Conservation (phyloP, 2,888 invertebrate genomes). For the Apamea crenata region DNA sequence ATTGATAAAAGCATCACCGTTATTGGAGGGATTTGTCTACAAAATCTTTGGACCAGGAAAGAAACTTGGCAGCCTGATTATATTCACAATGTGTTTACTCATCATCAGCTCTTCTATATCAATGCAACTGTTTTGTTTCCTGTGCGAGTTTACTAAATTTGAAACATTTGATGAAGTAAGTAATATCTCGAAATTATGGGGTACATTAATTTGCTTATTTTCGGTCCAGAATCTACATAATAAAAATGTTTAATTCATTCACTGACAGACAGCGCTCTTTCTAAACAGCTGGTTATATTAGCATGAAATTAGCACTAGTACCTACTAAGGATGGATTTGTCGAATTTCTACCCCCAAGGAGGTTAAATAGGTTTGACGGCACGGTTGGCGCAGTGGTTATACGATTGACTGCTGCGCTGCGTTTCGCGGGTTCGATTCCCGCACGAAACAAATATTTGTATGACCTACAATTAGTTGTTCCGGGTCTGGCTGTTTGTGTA, state of each 20-base stretch:
- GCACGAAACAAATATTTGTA: no score
- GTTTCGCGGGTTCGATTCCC: no score
- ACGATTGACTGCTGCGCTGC: no score
- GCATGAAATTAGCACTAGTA: neutral
- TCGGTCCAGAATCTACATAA: neutral
- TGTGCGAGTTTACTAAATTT: slow-evolving; percentile 98
- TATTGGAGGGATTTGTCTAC: slow-evolving; percentile 99
- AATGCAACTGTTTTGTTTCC: slow-evolving; percentile 99
- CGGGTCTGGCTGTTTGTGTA: no score
- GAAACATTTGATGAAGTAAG: slow-evolving; percentile 98
- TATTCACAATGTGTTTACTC: slow-evolving; percentile 99
- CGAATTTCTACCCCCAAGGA: neutral
- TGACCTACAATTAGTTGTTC: no score
- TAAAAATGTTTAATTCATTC: neutral
- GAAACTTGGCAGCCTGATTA: slow-evolving; percentile 99
- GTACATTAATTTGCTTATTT: neutral
- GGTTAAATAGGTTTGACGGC: no score
- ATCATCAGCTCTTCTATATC: slow-evolving; percentile 99
- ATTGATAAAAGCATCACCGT: slow-evolving; percentile 99
- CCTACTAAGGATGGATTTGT: no score
- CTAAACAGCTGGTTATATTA: neutral
- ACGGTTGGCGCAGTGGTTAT: no score
- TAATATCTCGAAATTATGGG: neutral
- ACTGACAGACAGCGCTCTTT: neutral
- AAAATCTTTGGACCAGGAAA: slow-evolving; percentile 98